Evolutionary conservation across 2,797 vertebrate species (phyloP).

Genomic region (Acanthurus leucopareius): DNA sequence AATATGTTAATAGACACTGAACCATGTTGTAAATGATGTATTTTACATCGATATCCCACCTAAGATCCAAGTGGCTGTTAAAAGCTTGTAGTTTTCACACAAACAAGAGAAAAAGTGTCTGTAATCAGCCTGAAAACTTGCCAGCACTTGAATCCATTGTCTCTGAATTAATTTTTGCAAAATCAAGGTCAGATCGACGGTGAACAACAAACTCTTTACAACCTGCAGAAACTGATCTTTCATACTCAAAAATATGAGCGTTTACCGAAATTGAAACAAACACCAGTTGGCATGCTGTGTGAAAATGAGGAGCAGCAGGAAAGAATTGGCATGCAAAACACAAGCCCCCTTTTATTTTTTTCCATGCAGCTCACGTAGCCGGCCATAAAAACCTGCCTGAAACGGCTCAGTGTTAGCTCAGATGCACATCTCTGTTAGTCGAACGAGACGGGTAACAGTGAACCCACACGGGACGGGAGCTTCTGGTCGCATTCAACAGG

Average conservation of each 20-base stretch:
- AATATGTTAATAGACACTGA: background rate
- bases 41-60: background rate
- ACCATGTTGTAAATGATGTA: background rate
- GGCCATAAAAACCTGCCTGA: conserved; percentile 37
- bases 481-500: conserved; percentile 36
- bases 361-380: conserved; percentile 57
- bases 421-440: conserved; percentile 45
- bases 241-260: background rate
- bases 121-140: background rate
- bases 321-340: conserved; percentile 7
- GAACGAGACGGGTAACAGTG: conserved; percentile 47
- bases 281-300: conserved; percentile 9
- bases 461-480: conserved; percentile 48
- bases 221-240: background rate
- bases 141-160: background rate
- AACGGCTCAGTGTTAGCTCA: conserved; percentile 54
- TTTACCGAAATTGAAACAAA: background rate
- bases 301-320: conserved; percentile 4
- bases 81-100: background rate
- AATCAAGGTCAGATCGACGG: background rate
- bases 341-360: conserved; percentile 8
- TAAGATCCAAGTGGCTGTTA: too few relatives aligned
- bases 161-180: background rate
- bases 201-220: background rate
- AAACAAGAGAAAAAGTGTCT: background rate